Evolutionary conservation across 1,140 invertebrate genomes (phyloP), one percentile per base, ranked within the genome.

Genomic region (Venturia canescens): DNA sequence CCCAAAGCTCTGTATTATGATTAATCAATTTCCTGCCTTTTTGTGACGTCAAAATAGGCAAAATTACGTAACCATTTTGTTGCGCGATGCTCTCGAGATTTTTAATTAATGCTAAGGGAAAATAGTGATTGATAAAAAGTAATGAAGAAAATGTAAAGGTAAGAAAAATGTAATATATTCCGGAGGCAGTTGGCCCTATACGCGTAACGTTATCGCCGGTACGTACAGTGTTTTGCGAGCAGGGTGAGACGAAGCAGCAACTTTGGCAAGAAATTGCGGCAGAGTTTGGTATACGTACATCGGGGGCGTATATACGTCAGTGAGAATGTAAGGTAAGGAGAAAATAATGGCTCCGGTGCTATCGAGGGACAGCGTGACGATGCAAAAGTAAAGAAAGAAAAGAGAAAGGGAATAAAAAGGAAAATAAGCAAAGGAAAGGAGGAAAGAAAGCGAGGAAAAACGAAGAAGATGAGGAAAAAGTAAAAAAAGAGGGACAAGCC

Each of bases 331-430:
- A 75, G 67, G 82, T 81, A 83, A 83, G 78, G 77, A 79, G 71
- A 81, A 83, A 81, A 79, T 81, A 83, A 81, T 83, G 63, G 76
- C 71, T 23, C 48, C 27, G 79, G 63, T 50, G 71, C 63, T 63
- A 81, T 81, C 77, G 70, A 60, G 76, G 77, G 69, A 80, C 74
- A 38, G 77, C 79, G 63, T 74, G 74, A 63, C 50, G 66, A 71
- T 77, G 78, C 72, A 74, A 74, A 63, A 72, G 27, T 57, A 26
- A 23, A 80, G 31, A 76, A 23, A 72, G 71, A 71, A 21, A 5
- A 53, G 44, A 18, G 44, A 80, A 26, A 66, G 44, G 15, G 38
- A 27, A 44, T 3, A 9, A 44, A 44, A 44, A 13, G 38, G 13
- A 44, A 13, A 44, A 44, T 44, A 44, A 44, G 38, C 38, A 44